These are phyloP conservation scores for Trilocha varians DNA, from an alignment of 2,888 invertebrate genomes.

Conservation along the genomic window DNA sequence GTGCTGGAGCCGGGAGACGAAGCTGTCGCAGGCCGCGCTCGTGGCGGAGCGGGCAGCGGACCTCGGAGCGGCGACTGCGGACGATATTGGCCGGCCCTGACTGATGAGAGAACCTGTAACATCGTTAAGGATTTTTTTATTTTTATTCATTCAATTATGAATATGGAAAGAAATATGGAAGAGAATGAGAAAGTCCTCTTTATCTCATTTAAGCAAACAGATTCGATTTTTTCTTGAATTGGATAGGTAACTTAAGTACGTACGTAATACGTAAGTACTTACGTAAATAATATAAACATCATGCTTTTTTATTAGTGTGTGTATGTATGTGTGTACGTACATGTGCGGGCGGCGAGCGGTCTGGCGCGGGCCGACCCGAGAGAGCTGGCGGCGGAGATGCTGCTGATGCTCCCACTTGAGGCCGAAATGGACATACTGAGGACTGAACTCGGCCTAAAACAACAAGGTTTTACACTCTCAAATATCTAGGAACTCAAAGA, in stretches of 20 bases:
- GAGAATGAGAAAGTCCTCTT: too few relatives aligned
- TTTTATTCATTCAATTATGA: not conserved
- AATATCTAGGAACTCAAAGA: too few relatives aligned
- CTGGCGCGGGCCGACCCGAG: conserved; percentile 71
- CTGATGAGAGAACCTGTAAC: conserved; percentile 78
- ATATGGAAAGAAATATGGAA: too few relatives aligned
- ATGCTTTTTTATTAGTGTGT: too few relatives aligned
- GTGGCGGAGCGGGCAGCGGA: conserved; percentile 69
- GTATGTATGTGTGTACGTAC: conserved; percentile 52
- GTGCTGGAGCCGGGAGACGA: conserved; percentile 90
- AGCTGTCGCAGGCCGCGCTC: conserved; percentile 63
- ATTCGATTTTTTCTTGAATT: too few relatives aligned
- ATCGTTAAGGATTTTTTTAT: not conserved
- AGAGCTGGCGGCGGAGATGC: conserved; percentile 73
- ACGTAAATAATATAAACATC: too few relatives aligned
- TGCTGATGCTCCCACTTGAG: conserved; percentile 73
- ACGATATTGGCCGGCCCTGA: conserved; percentile 81
- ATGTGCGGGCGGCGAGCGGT: conserved; percentile 81
- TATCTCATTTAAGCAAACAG: too few relatives aligned
- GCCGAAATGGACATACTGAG: conserved; percentile 83
- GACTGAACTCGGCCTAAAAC: conserved; percentile 81
- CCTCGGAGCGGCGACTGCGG: conserved; percentile 79
- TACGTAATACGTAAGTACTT: too few relatives aligned
- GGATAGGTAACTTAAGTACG: too few relatives aligned
- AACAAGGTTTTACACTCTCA: too few relatives aligned